Conservation (phyloP, 2,888 invertebrate species). For the Panzeria rudis region DNA sequence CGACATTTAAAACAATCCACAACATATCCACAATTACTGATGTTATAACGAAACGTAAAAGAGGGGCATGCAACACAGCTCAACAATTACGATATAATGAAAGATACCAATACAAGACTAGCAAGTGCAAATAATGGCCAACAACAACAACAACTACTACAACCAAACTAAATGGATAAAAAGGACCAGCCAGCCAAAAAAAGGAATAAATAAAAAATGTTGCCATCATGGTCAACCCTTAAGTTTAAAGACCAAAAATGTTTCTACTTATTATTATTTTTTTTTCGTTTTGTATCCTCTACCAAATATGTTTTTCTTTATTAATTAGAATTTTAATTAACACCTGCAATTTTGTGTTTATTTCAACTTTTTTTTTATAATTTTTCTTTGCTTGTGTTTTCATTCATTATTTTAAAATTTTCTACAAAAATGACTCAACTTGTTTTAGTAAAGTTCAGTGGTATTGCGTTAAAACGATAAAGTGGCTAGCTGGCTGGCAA, state of each 20-base stretch:
- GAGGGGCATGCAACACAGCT: neutral
- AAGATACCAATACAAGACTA: conserved; percentile 30
- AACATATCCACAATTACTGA: conserved; percentile 72
- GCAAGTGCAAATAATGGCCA: conserved; percentile 67
- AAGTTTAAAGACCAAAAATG: neutral
- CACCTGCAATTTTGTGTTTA: conserved; percentile 66
- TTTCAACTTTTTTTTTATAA: conserved; percentile 23
- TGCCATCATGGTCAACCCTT: conserved; percentile 25
- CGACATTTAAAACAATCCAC: conserved; percentile 69
- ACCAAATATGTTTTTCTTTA: conserved; percentile 28
- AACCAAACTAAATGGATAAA: neutral
- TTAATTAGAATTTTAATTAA: conserved; percentile 70
- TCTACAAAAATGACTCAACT: conserved; percentile 60
- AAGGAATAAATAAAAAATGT: conserved; percentile 9
- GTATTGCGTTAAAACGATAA: conserved; percentile 6
- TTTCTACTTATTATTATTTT: neutral
- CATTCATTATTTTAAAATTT: conserved; percentile 47
- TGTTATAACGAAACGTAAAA: conserved; percentile 4
- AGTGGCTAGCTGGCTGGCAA: neutral
- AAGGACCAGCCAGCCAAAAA: conserved; percentile 21
- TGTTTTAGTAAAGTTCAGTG: conserved; percentile 48
- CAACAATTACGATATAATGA: conserved; percentile 48
- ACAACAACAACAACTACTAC: neutral
- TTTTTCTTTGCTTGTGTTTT: conserved; percentile 18
- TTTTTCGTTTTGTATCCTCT: conserved; percentile 29